These are phyloP conservation scores for Ardeotis arabs DNA, from an alignment of 2,113 vertebrate genomes.

Conservation along the genomic window DNA sequence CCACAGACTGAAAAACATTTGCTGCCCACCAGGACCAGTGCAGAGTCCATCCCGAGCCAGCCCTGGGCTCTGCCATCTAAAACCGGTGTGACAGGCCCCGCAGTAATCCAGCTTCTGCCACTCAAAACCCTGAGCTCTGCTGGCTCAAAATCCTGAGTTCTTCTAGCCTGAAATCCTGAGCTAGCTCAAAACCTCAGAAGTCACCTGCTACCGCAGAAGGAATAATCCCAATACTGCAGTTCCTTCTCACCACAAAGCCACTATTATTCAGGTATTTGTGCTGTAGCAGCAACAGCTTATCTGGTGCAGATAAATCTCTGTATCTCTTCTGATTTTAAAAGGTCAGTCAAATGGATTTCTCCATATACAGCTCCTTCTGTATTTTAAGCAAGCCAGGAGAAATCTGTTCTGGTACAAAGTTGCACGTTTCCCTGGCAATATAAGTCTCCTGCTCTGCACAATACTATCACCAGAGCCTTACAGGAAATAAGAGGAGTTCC, in stretches of 20 bases:
- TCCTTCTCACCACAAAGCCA: background rate
- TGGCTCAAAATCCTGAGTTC: background rate
- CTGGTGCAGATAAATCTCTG: background rate
- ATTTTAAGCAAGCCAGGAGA: background rate
- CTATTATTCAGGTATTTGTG: background rate
- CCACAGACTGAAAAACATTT: background rate
- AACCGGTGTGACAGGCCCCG: background rate
- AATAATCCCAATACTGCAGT: background rate
- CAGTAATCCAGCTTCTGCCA: background rate
- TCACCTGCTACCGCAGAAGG: background rate
- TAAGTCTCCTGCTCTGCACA: background rate
- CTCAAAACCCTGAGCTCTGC: background rate
- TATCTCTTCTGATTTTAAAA: background rate
- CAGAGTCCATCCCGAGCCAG: background rate
- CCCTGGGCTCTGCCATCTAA: background rate
- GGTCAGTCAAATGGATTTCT: background rate
- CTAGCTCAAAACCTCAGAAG: background rate
- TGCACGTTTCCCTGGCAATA: background rate
- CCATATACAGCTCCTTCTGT: background rate
- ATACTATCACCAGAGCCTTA: background rate
- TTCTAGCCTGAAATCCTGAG: background rate
- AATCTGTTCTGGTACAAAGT: background rate
- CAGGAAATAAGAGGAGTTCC: background rate
- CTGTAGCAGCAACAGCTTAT: background rate
- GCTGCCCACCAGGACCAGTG: fast-evolving